Evolutionary conservation across 2,888 invertebrate genomes (phyloP), one percentile per base, ranked within the genome.

Genomic region (Dioctria rufipes): DNA sequence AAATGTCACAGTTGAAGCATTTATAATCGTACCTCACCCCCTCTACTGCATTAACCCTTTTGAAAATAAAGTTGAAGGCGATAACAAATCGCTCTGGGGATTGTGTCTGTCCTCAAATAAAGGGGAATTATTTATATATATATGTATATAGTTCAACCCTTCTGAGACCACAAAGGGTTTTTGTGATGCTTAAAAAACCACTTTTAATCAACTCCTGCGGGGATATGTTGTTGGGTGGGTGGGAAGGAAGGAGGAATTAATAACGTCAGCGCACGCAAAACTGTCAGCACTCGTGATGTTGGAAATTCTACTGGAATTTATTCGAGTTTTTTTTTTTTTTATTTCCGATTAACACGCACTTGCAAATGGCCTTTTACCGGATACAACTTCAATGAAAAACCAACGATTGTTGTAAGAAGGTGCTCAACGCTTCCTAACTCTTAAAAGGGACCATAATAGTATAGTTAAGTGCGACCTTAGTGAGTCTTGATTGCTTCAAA

Each of bases 281-380:
- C 65, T 65, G 65, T 65, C 65, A 65, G 65, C 65, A 65, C 65
- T 65, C 40, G n/a, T 65, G 65, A 65, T 65, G 65, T 65, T 13
- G 42, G 42, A 42, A 65, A 65, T 65, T 65, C 6, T 42, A 40
- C 11, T 39, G 40, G 40, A 65, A 65, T 65, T 65, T 42, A 42
- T 40, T 6, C 40, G 11, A 65, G n/a, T n/a, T 39, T 65, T 65
- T 65, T 65, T 42, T 42, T 42, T 65, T 65, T 65, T 42, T 9
- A 25, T 25, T 25, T 25, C 25, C 25, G 25, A 65, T 42, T 42
- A 13, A 37, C 65, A 65, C 65, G 65, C 65, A 65, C 65, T 65
- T 1, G n/a, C 42, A 25, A 25, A 25, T 25, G 25, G 25, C 25
- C 25, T 25, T 25, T 25, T 25, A 25, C 25, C 25, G 25, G 25